Conservation (phyloP, 2,113 vertebrate genomes). For the Terrapene triunguis region DNA sequence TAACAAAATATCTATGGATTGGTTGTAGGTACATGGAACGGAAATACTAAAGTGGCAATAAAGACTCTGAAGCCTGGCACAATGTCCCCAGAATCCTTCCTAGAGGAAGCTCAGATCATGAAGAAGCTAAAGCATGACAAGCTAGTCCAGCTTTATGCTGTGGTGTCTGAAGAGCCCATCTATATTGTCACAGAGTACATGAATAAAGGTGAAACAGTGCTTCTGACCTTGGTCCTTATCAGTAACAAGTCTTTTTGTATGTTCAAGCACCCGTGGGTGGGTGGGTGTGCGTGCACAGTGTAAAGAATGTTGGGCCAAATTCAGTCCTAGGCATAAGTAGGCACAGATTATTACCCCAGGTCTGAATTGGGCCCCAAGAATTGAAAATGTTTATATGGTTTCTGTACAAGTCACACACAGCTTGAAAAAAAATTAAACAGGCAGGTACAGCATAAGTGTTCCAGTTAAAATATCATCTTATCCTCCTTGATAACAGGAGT, state of each 20-base stretch:
- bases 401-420: not conserved
- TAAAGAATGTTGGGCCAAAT: not conserved
- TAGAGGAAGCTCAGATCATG: conserved; percentile 99
- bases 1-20: conserved; percentile 66
- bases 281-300: not conserved
- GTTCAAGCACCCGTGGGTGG: not conserved
- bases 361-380: not conserved
- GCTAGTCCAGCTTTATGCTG: conserved; percentile 96
- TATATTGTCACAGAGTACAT: conserved; percentile 99
- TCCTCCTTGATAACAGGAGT: not conserved
- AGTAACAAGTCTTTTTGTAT: not conserved
- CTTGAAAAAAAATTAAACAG: not conserved
- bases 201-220: conserved; percentile 88
- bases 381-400: not conserved
- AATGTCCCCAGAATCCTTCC: conserved; percentile 98
- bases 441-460: not conserved
- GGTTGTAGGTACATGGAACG: conserved; percentile 94
- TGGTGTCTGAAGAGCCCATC: conserved; percentile 97
- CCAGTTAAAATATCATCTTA: not conserved
- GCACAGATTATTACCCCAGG: not conserved
- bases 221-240: not conserved
- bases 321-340: not conserved
- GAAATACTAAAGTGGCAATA: conserved; percentile 99
- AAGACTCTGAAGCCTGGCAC: conserved; percentile 98
- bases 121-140: conserved; percentile 98